These are phyloP conservation scores for Phenganax subtilis DNA, from an alignment of 92 coral and sea anemone species.

Conservation along the genomic window DNA sequence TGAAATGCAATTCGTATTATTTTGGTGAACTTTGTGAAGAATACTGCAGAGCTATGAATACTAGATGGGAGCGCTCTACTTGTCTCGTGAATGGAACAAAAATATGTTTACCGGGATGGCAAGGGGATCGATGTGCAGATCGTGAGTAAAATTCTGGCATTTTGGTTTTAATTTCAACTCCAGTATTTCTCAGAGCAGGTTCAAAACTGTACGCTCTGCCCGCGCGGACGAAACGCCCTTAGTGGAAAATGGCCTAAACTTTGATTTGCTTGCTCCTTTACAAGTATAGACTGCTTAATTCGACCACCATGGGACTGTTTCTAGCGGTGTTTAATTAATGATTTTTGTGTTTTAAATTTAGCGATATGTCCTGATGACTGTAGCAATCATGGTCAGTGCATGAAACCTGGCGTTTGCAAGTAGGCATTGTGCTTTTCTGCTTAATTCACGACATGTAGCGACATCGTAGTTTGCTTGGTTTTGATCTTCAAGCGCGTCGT, in stretches of 20 bases:
- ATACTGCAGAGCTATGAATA: background rate
- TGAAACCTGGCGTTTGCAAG: constrained; percentile 1
- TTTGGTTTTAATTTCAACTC: background rate
- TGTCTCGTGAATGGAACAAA: constrained; percentile 21
- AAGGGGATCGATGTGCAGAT: background rate
- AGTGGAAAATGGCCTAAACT: too few relatives aligned
- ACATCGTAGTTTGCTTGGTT: too few relatives aligned
- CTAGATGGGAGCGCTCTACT: background rate
- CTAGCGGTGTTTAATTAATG: background rate
- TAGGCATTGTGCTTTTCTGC: background rate
- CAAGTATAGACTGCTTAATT: too few relatives aligned
- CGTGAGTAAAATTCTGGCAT: background rate
- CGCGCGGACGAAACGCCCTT: too few relatives aligned
- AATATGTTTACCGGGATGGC: constrained; percentile 13
- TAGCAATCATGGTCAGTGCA: background rate
- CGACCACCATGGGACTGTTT: too few relatives aligned
- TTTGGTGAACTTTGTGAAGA: background rate
- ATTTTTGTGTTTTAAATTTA: background rate
- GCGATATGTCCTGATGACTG: constrained; percentile 11
- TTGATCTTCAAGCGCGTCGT: too few relatives aligned
- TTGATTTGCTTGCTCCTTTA: too few relatives aligned
- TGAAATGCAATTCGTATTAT: background rate
- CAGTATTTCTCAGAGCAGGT: background rate
- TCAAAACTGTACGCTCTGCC: too few relatives aligned
- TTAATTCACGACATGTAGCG: too few relatives aligned